A percentile compares a stretch with the other conserved stretches of the same genome.
These are phyloP conservation scores for Myocastor coypus DNA, from an alignment of 2,113 vertebrate species.

Conservation along the genomic window DNA sequence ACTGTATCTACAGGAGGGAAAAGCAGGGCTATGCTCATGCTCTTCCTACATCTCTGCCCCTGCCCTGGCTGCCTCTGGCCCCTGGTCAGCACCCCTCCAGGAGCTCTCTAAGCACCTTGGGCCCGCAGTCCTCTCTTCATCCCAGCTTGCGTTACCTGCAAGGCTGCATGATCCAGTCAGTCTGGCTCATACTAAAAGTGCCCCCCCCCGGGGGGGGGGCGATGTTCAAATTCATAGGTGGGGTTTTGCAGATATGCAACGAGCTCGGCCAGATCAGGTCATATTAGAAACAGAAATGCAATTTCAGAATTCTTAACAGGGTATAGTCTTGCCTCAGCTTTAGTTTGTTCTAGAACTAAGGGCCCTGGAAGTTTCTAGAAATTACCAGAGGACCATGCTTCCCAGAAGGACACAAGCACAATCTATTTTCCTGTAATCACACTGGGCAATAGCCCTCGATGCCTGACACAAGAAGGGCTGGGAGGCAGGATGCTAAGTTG, in stretches of 20 bases:
- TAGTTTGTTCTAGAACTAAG: neutral
- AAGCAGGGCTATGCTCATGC: accelerated
- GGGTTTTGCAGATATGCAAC: neutral
- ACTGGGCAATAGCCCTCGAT: neutral
- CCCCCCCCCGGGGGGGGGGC: neutral
- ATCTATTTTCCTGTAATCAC: neutral
- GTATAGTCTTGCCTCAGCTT: neutral
- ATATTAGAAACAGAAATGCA: accelerated
- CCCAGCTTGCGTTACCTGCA: neutral
- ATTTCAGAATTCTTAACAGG: neutral
- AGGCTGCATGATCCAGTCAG: no score
- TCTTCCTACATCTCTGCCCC: neutral
- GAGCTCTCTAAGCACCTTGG: accelerated
- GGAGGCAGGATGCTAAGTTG: neutral
- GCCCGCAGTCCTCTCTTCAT: accelerated
- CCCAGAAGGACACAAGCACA: accelerated
- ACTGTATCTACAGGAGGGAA: neutral
- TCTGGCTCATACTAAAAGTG: neutral
- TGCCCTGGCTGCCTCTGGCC: neutral
- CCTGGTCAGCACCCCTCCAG: accelerated
- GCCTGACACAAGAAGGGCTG: neutral
- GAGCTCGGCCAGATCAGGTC: accelerated
- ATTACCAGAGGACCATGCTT: neutral
- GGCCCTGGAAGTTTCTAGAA: neutral
- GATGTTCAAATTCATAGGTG: no score